Conservation (phyloP, 1,140 invertebrate species). For the Mercenaria mercenaria region DNA sequence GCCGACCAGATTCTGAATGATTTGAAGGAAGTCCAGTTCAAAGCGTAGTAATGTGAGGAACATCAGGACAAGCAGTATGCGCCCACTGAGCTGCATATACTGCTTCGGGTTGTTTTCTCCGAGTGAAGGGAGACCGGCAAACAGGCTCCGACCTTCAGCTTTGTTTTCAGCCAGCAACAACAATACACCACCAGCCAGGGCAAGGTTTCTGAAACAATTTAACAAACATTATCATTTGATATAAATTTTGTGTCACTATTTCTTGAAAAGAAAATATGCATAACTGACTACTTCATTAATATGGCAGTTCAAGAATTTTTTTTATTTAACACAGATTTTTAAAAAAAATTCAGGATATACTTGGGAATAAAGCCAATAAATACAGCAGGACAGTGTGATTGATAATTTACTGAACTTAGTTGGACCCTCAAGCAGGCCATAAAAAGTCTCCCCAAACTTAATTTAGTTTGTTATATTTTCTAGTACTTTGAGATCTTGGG, state of each 20-base stretch:
- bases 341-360: no score
- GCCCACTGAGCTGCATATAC: slow-evolving; percentile 97
- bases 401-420: no score
- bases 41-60: slow-evolving; percentile 98
- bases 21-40: slow-evolving; percentile 89
- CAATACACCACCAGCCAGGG: slow-evolving; percentile 97
- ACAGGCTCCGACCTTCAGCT: slow-evolving; percentile 95
- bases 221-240: background rate
- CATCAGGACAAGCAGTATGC: slow-evolving; percentile 99
- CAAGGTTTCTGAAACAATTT: slow-evolving; percentile 93
- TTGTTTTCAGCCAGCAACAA: slow-evolving; percentile 97
- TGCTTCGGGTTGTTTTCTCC: slow-evolving; percentile 99
- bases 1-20: slow-evolving; percentile 96
- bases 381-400: no score
- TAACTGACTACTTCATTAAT: no score
- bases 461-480: no score
- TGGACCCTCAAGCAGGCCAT: no score
- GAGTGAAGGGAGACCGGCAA: slow-evolving; percentile 98
- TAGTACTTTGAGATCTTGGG: no score
- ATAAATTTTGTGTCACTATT: slow-evolving; percentile 1
- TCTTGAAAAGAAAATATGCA: no score
- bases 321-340: no score
- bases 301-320: no score
- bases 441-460: no score
- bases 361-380: no score